Percentiles rank a stretch among this genome's conserved stretches.
phyloP scores from a whole-genome alignment of 2,113 vertebrate species.

The Equus quagga region DNA sequence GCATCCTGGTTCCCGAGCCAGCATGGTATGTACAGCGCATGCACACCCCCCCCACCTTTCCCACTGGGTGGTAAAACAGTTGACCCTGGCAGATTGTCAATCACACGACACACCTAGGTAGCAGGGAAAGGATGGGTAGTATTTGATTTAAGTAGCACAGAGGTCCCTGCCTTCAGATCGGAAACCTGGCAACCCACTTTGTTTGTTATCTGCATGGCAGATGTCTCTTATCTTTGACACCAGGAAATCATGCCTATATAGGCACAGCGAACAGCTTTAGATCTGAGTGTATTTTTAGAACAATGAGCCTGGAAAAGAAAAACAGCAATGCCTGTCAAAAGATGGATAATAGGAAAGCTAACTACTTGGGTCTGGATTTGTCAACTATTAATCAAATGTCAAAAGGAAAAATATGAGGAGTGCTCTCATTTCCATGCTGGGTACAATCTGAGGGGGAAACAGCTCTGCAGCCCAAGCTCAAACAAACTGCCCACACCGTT shows the following conservation, averaged over 20 bases:
- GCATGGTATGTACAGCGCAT: fast-evolving
- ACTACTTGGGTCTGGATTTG: slow-evolving; percentile 75
- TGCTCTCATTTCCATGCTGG: slow-evolving; percentile 59
- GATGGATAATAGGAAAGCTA: slow-evolving; percentile 78
- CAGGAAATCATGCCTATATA: slow-evolving; percentile 59
- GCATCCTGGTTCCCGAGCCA: fast-evolving
- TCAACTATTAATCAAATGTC: slow-evolving; percentile 79
- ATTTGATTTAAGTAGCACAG: slow-evolving; percentile 22
- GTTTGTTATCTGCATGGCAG: slow-evolving; percentile 80
- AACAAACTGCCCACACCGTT: slow-evolving; percentile 21
- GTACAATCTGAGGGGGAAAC: slow-evolving; percentile 3
- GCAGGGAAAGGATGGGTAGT: slow-evolving; percentile 50
- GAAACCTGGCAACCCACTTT: slow-evolving; percentile 58
- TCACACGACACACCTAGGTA: background rate
- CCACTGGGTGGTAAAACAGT: slow-evolving; percentile 13
- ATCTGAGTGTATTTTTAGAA: slow-evolving; percentile 80
- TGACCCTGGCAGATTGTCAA: slow-evolving; percentile 71
- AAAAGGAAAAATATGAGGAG: slow-evolving; percentile 62
- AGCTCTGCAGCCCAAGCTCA: slow-evolving; percentile 35
- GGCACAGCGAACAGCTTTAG: slow-evolving; percentile 70
- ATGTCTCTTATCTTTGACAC: slow-evolving; percentile 78
- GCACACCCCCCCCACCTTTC: background rate
- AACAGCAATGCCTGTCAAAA: slow-evolving; percentile 72
- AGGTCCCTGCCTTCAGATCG: slow-evolving; percentile 56
- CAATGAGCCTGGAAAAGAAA: slow-evolving; percentile 71